Conservation (phyloP, 2,113 vertebrate species). For the Larimichthys crocea region DNA sequence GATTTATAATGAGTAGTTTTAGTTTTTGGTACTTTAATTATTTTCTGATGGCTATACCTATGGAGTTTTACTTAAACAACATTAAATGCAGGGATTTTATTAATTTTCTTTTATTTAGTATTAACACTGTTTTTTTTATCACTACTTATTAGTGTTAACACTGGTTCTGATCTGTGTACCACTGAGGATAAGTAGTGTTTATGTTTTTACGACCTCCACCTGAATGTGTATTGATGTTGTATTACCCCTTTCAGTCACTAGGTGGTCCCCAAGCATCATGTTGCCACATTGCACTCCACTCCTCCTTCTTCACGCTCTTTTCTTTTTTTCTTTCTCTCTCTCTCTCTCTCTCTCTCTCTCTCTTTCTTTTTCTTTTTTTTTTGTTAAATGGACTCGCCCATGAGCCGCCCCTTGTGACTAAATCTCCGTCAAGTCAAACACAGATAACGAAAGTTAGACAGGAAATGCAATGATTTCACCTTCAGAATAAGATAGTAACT, state of each 20-base stretch:
- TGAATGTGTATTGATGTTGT: neutral
- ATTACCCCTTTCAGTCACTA: conserved; percentile 19
- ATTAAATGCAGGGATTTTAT: neutral
- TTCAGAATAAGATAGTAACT: conserved; percentile 27
- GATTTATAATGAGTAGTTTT: neutral
- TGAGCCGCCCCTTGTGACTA: conserved; percentile 65
- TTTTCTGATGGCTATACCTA: neutral
- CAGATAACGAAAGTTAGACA: neutral
- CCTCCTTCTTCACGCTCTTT: conserved; percentile 13
- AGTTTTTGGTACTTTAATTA: neutral
- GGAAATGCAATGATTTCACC: conserved; percentile 7
- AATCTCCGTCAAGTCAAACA: conserved; percentile 48
- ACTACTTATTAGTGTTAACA: no score
- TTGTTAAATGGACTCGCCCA: conserved; percentile 82
- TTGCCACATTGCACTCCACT: neutral
- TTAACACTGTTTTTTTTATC: neutral
- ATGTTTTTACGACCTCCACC: neutral
- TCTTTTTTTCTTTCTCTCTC: conserved; percentile 22
- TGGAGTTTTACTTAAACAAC: neutral
- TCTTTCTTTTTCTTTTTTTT: conserved; percentile 16
- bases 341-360: no score
- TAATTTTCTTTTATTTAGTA: no score
- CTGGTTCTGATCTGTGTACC: no score
- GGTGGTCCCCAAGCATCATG: conserved; percentile 58
- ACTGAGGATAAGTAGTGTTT: neutral